phyloP scores from a whole-genome alignment of 2,113 vertebrate genomes.

The Prunella fulvescens region DNA sequence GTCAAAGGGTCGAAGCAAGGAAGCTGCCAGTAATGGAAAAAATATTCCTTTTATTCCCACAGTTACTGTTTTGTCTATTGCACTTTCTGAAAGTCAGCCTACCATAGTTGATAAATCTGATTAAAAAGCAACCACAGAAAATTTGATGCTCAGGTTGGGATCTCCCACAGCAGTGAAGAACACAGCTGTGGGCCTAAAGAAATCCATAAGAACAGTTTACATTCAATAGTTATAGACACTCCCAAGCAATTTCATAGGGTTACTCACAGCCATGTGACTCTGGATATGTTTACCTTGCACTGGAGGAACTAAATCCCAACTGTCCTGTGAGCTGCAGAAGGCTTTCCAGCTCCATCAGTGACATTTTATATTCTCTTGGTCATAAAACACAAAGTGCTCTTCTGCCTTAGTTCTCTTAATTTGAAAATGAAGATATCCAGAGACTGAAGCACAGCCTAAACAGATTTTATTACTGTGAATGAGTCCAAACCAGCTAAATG shows the following conservation, averaged over 20 bases:
- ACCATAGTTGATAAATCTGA: neutral
- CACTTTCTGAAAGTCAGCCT: neutral
- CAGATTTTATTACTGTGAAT: neutral
- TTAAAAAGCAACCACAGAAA: neutral
- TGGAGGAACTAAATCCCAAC: neutral
- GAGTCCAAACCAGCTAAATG: neutral
- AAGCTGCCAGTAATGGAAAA: neutral
- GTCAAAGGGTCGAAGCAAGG: conserved; percentile 1
- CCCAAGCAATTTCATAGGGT: neutral
- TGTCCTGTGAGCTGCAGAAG: neutral
- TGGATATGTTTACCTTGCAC: neutral
- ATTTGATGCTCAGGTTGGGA: neutral
- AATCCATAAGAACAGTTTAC: neutral
- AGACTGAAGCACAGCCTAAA: neutral
- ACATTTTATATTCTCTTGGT: neutral
- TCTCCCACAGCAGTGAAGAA: neutral
- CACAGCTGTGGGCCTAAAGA: neutral
- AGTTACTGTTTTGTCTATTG: neutral
- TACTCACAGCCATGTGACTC: neutral
- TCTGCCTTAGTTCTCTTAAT: neutral
- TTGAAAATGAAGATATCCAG: neutral
- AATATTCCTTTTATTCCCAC: neutral
- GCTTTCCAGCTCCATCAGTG: neutral
- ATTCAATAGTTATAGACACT: neutral
- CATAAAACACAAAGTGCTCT: neutral